phyloP scores from a whole-genome alignment of 2,888 invertebrate species.

The Criorhina ranunculi region DNA sequence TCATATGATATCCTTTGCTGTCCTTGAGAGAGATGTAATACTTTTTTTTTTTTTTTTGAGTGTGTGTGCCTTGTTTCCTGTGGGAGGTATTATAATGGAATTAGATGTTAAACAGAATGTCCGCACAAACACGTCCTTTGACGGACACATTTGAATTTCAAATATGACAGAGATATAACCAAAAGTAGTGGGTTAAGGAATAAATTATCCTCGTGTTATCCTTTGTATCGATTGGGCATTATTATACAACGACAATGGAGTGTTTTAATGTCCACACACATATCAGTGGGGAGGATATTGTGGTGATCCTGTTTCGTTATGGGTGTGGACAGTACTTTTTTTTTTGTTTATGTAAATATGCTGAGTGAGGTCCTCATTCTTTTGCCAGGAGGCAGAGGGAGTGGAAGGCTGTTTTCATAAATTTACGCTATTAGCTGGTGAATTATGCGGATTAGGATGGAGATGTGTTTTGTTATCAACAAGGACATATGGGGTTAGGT shows the following conservation, averaged over 20 bases:
- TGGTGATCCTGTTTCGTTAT: conserved; percentile 42
- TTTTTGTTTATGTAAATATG: conserved; percentile 65
- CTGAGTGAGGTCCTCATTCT: conserved; percentile 15
- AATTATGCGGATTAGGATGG: conserved; percentile 53
- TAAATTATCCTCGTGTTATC: conserved; percentile 70
- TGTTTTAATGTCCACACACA: conserved; percentile 51
- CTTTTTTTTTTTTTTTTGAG: conserved; percentile 1
- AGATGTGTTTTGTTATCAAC: conserved; percentile 52
- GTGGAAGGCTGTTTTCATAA: conserved; percentile 29
- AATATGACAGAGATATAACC: conserved; percentile 62
- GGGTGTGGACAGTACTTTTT: conserved; percentile 42
- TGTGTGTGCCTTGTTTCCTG: not conserved
- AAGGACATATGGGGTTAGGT: conserved; percentile 34
- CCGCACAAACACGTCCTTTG: conserved; percentile 37
- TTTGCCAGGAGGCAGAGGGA: conserved; percentile 4
- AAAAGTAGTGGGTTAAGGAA: conserved; percentile 58
- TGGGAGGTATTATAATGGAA: conserved; percentile 51
- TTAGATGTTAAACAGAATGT: conserved; percentile 70
- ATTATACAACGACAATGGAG: conserved; percentile 40
- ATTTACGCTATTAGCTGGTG: conserved; percentile 62
- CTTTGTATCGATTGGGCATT: conserved; percentile 54
- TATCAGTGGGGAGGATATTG: conserved; percentile 34
- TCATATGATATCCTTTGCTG: not conserved
- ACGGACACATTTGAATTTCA: conserved; percentile 72
- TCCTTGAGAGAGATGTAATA: conserved; percentile 6